These are phyloP conservation scores for Lordiphosa clarofinis DNA, from an alignment of 1,140 invertebrate genomes.

Conservation along the genomic window DNA sequence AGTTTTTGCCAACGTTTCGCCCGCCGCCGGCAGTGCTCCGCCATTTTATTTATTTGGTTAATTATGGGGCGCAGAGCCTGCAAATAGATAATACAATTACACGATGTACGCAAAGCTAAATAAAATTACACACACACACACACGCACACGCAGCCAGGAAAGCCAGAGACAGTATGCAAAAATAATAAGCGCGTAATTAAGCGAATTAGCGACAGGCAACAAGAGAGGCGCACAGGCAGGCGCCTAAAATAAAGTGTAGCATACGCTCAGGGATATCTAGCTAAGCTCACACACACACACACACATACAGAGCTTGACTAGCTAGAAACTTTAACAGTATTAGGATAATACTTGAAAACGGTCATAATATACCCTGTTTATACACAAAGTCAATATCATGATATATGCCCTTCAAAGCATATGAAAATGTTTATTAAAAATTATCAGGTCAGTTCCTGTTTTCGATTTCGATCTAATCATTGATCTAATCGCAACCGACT, in stretches of 20 bases:
- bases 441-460: too few relatives aligned
- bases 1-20: slow-evolving; percentile 21
- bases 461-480: too few relatives aligned
- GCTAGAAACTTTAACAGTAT: too few relatives aligned
- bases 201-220: slow-evolving; percentile 65
- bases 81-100: slow-evolving; percentile 75
- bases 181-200: slow-evolving; percentile 77
- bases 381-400: too few relatives aligned
- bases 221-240: slow-evolving; percentile 8
- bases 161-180: slow-evolving; percentile 53
- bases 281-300: too few relatives aligned
- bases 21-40: slow-evolving; percentile 45
- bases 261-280: slow-evolving; percentile 50
- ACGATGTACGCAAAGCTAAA: slow-evolving; percentile 66
- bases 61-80: slow-evolving; percentile 53
- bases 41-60: slow-evolving; percentile 75
- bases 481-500: too few relatives aligned
- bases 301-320: too few relatives aligned
- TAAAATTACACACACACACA: slow-evolving; percentile 50
- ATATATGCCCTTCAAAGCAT: too few relatives aligned
- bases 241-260: slow-evolving; percentile 70
- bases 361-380: too few relatives aligned
- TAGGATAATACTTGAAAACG: too few relatives aligned
- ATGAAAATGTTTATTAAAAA: too few relatives aligned
- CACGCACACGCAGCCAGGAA: slow-evolving; percentile 5